Evolutionary conservation across 2,888 invertebrate genomes (phyloP).

Genomic region (Sabellastarte sp.): DNA sequence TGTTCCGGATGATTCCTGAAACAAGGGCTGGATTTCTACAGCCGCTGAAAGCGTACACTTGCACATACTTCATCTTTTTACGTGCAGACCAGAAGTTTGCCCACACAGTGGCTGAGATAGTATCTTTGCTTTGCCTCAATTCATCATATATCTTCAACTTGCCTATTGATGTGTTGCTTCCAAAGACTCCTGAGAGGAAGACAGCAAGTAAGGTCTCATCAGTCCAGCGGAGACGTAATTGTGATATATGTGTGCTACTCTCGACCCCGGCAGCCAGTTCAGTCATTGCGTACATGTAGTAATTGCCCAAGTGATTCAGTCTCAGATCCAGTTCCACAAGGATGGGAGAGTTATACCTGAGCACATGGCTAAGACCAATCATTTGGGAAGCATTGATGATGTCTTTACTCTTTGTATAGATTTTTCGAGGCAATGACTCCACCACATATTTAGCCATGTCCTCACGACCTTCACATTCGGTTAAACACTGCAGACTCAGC

Average conservation of each 20-base stretch:
- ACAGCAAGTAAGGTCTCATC: constrained; percentile 38
- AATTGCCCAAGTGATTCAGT: constrained; percentile 36
- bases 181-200: constrained; percentile 36
- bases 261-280: constrained; percentile 37
- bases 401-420: constrained; percentile 26
- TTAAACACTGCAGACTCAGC: constrained; percentile 39
- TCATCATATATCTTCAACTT: constrained; percentile 32
- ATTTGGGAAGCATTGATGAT: neutral
- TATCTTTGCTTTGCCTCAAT: constrained; percentile 20
- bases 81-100: constrained; percentile 41
- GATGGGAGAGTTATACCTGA: constrained; percentile 16
- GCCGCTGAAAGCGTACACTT: constrained; percentile 36
- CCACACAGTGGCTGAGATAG: constrained; percentile 43
- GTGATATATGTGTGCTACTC: constrained; percentile 28
- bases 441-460: constrained; percentile 34
- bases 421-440: constrained; percentile 33
- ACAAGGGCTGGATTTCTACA: constrained; percentile 37
- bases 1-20: constrained; percentile 42
- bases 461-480: constrained; percentile 34
- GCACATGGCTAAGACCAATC: constrained; percentile 5
- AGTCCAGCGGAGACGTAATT: constrained; percentile 41
- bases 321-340: constrained; percentile 41
- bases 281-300: constrained; percentile 31
- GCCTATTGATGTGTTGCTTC: constrained; percentile 26
- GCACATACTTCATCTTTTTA: constrained; percentile 34